A percentile compares a stretch with the other conserved stretches of the same genome.
Conservation (phyloP, 2,888 invertebrate genomes). For the Rhyacophila evoluta region DNA sequence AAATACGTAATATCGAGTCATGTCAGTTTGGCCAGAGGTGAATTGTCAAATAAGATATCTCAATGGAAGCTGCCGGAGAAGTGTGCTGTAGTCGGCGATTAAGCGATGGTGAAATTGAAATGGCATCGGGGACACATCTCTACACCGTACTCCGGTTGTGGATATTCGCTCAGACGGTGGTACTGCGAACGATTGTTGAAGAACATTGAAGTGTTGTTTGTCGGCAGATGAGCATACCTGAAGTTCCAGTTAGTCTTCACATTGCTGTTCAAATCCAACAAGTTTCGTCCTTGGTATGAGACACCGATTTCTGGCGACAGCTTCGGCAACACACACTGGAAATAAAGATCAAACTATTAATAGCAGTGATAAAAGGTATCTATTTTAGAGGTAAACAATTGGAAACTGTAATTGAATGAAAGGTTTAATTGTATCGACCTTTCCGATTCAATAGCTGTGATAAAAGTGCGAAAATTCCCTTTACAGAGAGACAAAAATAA, state of each 20-base stretch:
- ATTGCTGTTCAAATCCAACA: slow-evolving; percentile 72
- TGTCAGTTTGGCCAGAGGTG: slow-evolving; percentile 15
- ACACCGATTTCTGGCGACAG: slow-evolving; percentile 62
- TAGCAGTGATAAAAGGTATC: too few species aligned
- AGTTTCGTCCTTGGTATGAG: slow-evolving; percentile 68
- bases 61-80: slow-evolving; percentile 32
- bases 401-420: too few species aligned
- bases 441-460: too few species aligned
- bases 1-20: slow-evolving; percentile 44
- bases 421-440: too few species aligned
- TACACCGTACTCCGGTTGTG: background rate
- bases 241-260: slow-evolving; percentile 70
- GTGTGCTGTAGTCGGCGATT: background rate
- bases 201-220: slow-evolving; percentile 70
- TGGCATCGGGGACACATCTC: slow-evolving; percentile 10
- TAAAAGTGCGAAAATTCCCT: too few species aligned
- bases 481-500: too few species aligned
- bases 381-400: too few species aligned
- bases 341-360: background rate
- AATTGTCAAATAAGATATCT: slow-evolving; percentile 35
- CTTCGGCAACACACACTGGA: slow-evolving; percentile 37
- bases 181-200: slow-evolving; percentile 75
- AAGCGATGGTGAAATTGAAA: background rate
- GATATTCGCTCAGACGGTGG: slow-evolving; percentile 70
- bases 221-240: slow-evolving; percentile 69